Base-by-base conservation (phyloP, 2,888 invertebrate genomes). In the Lasioglossum lativentre region DNA sequence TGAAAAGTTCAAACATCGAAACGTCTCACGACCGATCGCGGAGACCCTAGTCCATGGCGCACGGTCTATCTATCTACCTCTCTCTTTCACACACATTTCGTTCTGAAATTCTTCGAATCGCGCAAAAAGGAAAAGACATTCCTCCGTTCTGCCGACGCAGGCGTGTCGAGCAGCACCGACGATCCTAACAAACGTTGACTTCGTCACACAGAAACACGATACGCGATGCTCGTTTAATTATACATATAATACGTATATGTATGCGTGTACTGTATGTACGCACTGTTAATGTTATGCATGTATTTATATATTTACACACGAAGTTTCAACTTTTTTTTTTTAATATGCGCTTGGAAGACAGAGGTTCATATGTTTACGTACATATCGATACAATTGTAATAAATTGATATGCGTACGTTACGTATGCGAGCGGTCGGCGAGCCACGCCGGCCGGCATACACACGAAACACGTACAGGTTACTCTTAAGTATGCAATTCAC, bases 261-360 rank as follows among this genome's bases (percentile, higher is more conserved):
- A 47, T 42, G 23, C 66, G 27, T 40, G 19, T 56, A 45, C 42
- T 52, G 42, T 42, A 27, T 45, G 40, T 70, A 38, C 47, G 27
- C 73, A 12, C 27, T 73, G 79, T 71, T 74, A 52, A 52, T 23
- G 52, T 52, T 52, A 52, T 8, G 52, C 83, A 45, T 81, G 23
- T 78, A 84, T 75, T 78, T 87, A 78, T 88, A 80, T 90, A 91
- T 91, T 85, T 91, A 92, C 90, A 91, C 90, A 87, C 86, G 86
- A 90, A 90, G 71, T 79, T 89, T 87, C 89, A 91, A 88, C 91
- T 91, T 14, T 56, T n/a, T 56, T 12, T 56, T 52, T 52, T 92
- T 90, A 93, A 92, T 94, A 94, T 93, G 92, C 92, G 92, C 91
- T 94, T 95, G 95, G 95, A 95, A 95, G 95, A 95, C 95, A 94